Evolutionary conservation across 2,888 invertebrate species (phyloP).

Genomic region (Cyclophora punctaria): DNA sequence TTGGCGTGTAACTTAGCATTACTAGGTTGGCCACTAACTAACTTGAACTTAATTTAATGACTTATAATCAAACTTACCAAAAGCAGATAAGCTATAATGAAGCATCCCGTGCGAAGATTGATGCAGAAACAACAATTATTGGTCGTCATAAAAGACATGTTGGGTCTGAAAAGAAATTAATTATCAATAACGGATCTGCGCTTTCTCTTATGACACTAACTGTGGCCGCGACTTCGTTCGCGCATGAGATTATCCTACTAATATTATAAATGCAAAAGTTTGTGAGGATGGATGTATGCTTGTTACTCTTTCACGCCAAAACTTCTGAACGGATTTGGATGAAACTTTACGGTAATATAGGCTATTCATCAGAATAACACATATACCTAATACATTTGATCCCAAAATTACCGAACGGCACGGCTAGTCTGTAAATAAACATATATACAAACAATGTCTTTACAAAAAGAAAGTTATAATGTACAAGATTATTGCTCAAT

Average conservation of each 20-base stretch:
- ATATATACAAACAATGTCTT: not conserved
- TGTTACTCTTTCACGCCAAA: too few species aligned
- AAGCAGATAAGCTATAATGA: slow-evolving; percentile 38
- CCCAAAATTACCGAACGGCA: not conserved
- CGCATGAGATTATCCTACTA: not conserved
- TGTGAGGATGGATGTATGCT: too few species aligned
- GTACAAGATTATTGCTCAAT: too few species aligned
- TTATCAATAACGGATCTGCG: not conserved
- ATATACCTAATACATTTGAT: not conserved
- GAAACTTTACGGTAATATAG: too few species aligned
- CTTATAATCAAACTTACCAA: slow-evolving; percentile 24
- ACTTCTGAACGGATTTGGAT: too few species aligned
- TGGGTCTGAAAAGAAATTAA: slow-evolving; percentile 17
- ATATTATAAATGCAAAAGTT: too few species aligned
- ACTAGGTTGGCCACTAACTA: too few species aligned
- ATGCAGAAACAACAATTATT: slow-evolving; percentile 39
- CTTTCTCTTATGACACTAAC: not conserved
- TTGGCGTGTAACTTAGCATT: too few species aligned
- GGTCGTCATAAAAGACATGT: slow-evolving; percentile 22
- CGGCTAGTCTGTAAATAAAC: not conserved
- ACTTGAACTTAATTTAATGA: too few species aligned
- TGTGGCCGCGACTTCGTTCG: not conserved
- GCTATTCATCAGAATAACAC: too few species aligned
- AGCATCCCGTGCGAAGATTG: slow-evolving; percentile 36
- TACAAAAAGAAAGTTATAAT: not conserved